These are phyloP conservation scores for Drosophila atripex DNA, from an alignment of 2,888 invertebrate genomes.

Conservation along the genomic window DNA sequence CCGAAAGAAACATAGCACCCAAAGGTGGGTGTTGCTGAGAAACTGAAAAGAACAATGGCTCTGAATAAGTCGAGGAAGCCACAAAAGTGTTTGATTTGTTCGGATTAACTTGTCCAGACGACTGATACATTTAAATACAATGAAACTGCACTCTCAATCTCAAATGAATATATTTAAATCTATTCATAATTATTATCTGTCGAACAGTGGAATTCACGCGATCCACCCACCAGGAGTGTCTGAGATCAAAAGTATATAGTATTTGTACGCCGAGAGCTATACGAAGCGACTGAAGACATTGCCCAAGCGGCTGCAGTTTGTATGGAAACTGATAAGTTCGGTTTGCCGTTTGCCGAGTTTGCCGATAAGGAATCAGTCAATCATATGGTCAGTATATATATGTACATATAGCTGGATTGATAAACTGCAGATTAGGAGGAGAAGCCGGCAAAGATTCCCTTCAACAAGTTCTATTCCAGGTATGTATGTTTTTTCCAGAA, in stretches of 20 bases:
- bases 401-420: slow-evolving; percentile 8
- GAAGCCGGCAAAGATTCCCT: not conserved
- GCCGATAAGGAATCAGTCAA: slow-evolving; percentile 34
- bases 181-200: slow-evolving; percentile 10
- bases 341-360: slow-evolving; percentile 15
- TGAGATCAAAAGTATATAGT: slow-evolving; percentile 14
- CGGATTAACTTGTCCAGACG: slow-evolving; percentile 1
- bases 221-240: slow-evolving; percentile 23
- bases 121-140: slow-evolving; percentile 51
- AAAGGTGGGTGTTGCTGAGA: not conserved
- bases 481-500: slow-evolving; percentile 36
- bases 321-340: slow-evolving; percentile 34
- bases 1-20: not conserved
- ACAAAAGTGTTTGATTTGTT: slow-evolving; percentile 6
- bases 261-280: slow-evolving; percentile 21
- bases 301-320: slow-evolving; percentile 23
- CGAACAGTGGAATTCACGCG: slow-evolving; percentile 16
- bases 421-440: slow-evolving; percentile 14
- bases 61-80: slow-evolving; percentile 22
- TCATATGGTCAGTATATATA: slow-evolving; percentile 6
- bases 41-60: slow-evolving; percentile 3
- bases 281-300: slow-evolving; percentile 25
- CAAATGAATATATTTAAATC: slow-evolving; percentile 4
- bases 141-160: slow-evolving; percentile 30
- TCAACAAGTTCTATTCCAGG: not conserved